Evolutionary conservation across 1,140 invertebrate genomes (phyloP), one percentile per base, ranked within the genome.

Genomic region (Homalodisca vitripennis): DNA sequence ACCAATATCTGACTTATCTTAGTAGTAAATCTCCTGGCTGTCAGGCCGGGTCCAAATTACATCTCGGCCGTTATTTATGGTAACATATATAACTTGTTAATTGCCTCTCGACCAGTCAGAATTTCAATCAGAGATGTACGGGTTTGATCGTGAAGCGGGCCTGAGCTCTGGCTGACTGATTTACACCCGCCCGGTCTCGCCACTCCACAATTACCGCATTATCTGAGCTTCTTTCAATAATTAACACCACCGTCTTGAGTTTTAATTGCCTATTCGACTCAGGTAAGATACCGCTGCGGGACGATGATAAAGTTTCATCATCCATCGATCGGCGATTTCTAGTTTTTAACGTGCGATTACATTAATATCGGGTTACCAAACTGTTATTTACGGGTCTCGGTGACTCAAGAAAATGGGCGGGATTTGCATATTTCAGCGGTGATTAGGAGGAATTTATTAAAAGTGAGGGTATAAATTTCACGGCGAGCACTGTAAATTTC

Each of bases 61-160:
- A 66, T 46, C 32, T 24, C 63, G 29, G 32, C 12, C 14, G 41
- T 66, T 66, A 66, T 66, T 66, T 66, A 66, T 66, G 63, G 41
- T 66, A 66, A 66, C 63, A 66, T 66, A 66, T 66, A 66, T 66
- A 66, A 27, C 3, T 41, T 47, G 63, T 66, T 66, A 66, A 66
- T 66, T 66, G 41, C 63, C 24, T n/a, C n/a, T 46, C 32, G 30
- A 34, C 27, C 27, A 34, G 63, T 46, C 63, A 66, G 63, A 66
- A 66, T 66, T 66, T 66, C 63, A 66, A 66, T 66, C 32, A 66
- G 63, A 46, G 22, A 6, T 6, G 14, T 6, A n/a, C 20, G 57
- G 3, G 57, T 12, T 6, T 2, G n/a, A 34, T 66, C 63, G 63
- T 66, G 63, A 66, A n/a, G n/a, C 55, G 55, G 22, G 10, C 6